Percentiles rank a stretch among this genome's conserved stretches.
Conservation (phyloP, 1,140 invertebrate genomes). For the Dendrolimus kikuchii region DNA sequence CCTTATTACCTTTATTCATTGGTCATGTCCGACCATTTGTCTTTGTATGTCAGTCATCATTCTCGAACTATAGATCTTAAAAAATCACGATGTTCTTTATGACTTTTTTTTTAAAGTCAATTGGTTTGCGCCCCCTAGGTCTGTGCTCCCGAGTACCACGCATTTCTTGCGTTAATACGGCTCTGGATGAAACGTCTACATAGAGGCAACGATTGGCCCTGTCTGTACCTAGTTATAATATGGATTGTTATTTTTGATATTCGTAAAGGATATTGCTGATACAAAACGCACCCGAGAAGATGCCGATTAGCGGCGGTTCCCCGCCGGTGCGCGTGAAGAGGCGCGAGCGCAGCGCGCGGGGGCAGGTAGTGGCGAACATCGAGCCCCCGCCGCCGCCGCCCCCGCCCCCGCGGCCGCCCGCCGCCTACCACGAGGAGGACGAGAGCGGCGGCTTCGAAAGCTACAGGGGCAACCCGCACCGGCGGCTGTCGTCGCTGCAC, state of each 20-base stretch:
- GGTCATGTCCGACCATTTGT: no score
- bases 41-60: no score
- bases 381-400: slow-evolving; percentile 67
- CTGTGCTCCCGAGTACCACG: no score
- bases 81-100: no score
- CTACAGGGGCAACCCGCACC: slow-evolving; percentile 52
- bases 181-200: no score
- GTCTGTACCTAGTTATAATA: background rate
- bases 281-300: slow-evolving; percentile 90
- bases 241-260: background rate
- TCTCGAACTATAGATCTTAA: no score
- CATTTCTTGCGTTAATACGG: no score
- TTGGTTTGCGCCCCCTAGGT: no score
- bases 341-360: slow-evolving; percentile 48
- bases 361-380: slow-evolving; percentile 75
- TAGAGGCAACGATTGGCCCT: no score
- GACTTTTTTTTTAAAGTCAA: no score
- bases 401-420: slow-evolving; percentile 53
- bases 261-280: slow-evolving; percentile 85
- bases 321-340: slow-evolving; percentile 50
- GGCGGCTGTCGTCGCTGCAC: slow-evolving; percentile 39
- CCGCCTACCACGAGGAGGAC: slow-evolving; percentile 61
- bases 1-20: no score
- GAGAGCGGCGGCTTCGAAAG: slow-evolving; percentile 68
- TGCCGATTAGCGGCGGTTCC: slow-evolving; percentile 68